These are phyloP conservation scores for Electrona antarctica DNA, from an alignment of 2,113 vertebrate genomes.

Conservation along the genomic window DNA sequence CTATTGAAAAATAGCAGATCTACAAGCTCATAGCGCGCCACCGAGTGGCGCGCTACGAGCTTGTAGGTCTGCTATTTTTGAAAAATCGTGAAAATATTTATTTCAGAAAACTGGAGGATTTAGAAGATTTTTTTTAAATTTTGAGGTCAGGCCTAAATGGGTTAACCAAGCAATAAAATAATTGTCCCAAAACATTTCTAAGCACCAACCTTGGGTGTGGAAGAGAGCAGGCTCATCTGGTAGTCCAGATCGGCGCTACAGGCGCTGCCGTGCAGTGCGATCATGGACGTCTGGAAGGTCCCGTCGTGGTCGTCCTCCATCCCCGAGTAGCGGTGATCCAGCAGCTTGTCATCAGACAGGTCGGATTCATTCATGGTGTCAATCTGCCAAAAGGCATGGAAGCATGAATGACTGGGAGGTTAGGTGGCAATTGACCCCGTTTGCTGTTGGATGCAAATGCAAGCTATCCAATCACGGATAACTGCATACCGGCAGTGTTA, in stretches of 20 bases:
- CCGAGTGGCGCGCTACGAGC: too few species aligned
- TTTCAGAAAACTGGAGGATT: too few species aligned
- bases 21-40: too few species aligned
- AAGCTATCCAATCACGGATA: constrained; percentile 20
- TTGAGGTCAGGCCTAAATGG: too few species aligned
- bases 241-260: constrained; percentile 79
- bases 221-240: constrained; percentile 69
- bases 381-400: constrained; percentile 80
- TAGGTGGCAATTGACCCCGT: not conserved
- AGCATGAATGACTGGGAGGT: constrained; percentile 10
- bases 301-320: constrained; percentile 72
- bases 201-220: constrained; percentile 83
- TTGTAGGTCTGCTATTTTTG: too few species aligned
- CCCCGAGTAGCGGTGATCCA: constrained; percentile 78
- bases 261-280: constrained; percentile 83
- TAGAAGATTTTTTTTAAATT: too few species aligned
- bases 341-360: constrained; percentile 80
- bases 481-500: not conserved
- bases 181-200: too few species aligned
- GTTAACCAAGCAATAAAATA: too few species aligned
- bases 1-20: too few species aligned
- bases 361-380: constrained; percentile 86
- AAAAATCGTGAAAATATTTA: too few species aligned
- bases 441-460: not conserved
- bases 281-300: constrained; percentile 83